Percentiles rank a stretch among this genome's conserved stretches.
phyloP scores from a whole-genome alignment of 2,113 vertebrate genomes.

The Sander lucioperca region DNA sequence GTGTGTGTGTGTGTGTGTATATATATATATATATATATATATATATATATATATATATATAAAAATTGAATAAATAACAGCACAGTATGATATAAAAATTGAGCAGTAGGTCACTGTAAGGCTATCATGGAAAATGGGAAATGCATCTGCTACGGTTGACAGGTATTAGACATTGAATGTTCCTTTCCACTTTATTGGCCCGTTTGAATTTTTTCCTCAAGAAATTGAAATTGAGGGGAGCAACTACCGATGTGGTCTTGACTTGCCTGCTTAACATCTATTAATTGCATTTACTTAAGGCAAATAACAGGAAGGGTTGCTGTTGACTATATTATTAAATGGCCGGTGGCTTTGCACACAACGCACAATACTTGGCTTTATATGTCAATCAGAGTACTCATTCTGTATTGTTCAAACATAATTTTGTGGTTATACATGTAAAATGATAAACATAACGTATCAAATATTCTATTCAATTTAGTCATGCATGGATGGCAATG shows the following conservation, averaged over 20 bases:
- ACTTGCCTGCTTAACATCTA: not conserved
- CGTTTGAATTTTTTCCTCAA: constrained; percentile 13
- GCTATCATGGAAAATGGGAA: not conserved
- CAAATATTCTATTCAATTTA: too few relatives aligned
- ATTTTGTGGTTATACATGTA: too few relatives aligned
- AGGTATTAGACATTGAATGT: constrained; percentile 20
- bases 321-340: not conserved
- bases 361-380: not conserved
- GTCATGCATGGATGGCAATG: not conserved
- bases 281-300: not conserved
- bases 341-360: not conserved
- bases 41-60: too few relatives aligned
- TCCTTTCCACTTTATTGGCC: not conserved
- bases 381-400: too few relatives aligned
- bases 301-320: not conserved
- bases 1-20: too few relatives aligned
- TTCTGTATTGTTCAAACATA: too few relatives aligned
- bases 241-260: not conserved
- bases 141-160: not conserved
- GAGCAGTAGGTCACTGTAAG: constrained; percentile 24
- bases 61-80: not conserved
- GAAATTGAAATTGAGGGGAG: not conserved
- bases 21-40: too few relatives aligned
- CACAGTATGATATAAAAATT: constrained; percentile 13
- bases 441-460: too few relatives aligned